phyloP scores from a whole-genome alignment of 2,113 vertebrate genomes.

The Ceyx cyanopectus region DNA sequence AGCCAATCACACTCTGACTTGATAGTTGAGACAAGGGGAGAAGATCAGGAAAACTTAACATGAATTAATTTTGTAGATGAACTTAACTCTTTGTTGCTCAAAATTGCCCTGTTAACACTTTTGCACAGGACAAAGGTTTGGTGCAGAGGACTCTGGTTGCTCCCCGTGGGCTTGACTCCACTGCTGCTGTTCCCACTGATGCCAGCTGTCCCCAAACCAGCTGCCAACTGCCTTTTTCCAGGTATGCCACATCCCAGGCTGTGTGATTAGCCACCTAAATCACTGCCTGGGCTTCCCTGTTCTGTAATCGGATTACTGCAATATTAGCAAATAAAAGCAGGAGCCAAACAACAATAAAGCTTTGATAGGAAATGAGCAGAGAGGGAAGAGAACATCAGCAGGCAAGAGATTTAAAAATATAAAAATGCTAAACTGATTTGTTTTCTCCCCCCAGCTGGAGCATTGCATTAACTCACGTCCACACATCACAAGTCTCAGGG shows the following conservation, averaged over 20 bases:
- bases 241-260: neutral
- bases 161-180: neutral
- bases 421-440: constrained; percentile 39
- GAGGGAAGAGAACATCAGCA: constrained; percentile 25
- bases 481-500: neutral
- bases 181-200: neutral
- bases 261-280: neutral
- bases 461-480: neutral
- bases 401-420: constrained; percentile 24
- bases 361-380: neutral
- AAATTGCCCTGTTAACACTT: accelerated
- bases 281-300: neutral
- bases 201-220: neutral
- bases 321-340: constrained; percentile 37
- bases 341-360: neutral
- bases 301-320: neutral
- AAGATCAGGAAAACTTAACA: neutral
- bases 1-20: neutral
- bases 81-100: neutral
- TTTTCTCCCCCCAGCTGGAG: constrained; percentile 14
- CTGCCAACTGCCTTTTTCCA: neutral
- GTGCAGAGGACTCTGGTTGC: neutral
- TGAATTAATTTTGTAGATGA: neutral
- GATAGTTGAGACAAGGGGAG: neutral
- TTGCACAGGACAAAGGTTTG: neutral